Base-by-base conservation (phyloP, 1,140 invertebrate genomes). In the Paralvinella palmiformis region DNA sequence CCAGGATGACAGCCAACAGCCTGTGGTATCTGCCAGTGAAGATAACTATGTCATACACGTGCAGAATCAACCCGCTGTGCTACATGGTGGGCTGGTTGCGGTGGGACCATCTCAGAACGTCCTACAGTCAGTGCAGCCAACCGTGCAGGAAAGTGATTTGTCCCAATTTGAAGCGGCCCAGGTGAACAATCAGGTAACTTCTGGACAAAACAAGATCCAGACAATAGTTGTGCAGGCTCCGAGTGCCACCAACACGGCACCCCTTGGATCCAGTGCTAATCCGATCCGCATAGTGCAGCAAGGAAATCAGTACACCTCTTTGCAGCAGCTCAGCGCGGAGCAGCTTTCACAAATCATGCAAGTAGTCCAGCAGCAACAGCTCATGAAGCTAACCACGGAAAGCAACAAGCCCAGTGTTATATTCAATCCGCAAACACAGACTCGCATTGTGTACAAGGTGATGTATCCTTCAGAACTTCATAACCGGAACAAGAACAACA, bases 211-310 rank as follows among this genome's bases (percentile, higher is more conserved):
- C 10, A 29, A 27, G 48, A 27, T 22, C 31, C 48, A 52, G n/a
- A 22, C 48, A 52, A 52, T 29, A 52, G 48, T 52, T 20, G 48
- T 29, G 31, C 24, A 27, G 24, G 48, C 31, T 27, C 24, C 10
- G 13, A 29, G 48, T 24, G 27, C 44, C 31, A 52, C 48, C 10
- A 29, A 29, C 31, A 10, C 69, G 33, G 81, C 79, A 57, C 82
- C 85, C 24, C 67, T 85, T 13, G 85, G 85, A 17, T 85, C 84
- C 13, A 85, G 82, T 71, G 83, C 84, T 66, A 87, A 87, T 75
- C 85, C 86, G 3, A 86, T 87, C 66, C 83, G 86, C 72, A 84
- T 88, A 45, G 83, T 87, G 36, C 86, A 87, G 63, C 85, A 87
- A 70, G 86, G 86, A 33, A 82, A 82, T 69, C 80, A 78, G 44